phyloP scores from a whole-genome alignment of 2,113 vertebrate genomes.

The Nothobranchius kuhntae region DNA sequence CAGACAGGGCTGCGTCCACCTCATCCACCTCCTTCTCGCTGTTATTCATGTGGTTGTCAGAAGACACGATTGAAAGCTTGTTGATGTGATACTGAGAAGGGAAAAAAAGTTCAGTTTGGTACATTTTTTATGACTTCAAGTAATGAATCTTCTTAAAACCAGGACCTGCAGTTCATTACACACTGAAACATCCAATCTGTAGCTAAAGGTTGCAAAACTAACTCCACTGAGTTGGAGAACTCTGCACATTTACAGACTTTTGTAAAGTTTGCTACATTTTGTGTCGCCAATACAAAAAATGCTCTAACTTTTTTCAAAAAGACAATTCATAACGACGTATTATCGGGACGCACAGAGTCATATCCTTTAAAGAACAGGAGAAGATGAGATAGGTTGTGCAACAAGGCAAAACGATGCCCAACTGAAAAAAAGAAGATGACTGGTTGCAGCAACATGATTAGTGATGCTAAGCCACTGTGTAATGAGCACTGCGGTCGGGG shows the following conservation, averaged over 20 bases:
- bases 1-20: conserved; percentile 95
- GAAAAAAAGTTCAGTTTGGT: background rate
- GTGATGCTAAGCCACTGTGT: conserved; percentile 7
- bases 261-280: conserved; percentile 18
- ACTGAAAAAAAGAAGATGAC: conserved; percentile 7
- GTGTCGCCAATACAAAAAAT: conserved; percentile 4
- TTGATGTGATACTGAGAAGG: conserved; percentile 95
- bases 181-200: background rate
- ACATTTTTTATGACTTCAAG: background rate
- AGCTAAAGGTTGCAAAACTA: background rate
- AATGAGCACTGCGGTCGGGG: conserved; percentile 10
- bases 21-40: conserved; percentile 99
- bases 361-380: background rate
- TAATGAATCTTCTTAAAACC: background rate
- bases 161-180: background rate
- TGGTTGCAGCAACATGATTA: conserved; percentile 4
- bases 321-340: conserved; percentile 23
- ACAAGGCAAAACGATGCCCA: conserved; percentile 5
- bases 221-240: too few species aligned
- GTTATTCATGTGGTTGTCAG: conserved; percentile 98
- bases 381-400: background rate
- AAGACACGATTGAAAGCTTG: conserved; percentile 98
- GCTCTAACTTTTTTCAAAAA: conserved; percentile 39
- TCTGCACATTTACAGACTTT: conserved; percentile 27
- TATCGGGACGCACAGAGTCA: background rate